Conservation (phyloP, 2,797 vertebrate species). For the Thamnophis elegans region DNA sequence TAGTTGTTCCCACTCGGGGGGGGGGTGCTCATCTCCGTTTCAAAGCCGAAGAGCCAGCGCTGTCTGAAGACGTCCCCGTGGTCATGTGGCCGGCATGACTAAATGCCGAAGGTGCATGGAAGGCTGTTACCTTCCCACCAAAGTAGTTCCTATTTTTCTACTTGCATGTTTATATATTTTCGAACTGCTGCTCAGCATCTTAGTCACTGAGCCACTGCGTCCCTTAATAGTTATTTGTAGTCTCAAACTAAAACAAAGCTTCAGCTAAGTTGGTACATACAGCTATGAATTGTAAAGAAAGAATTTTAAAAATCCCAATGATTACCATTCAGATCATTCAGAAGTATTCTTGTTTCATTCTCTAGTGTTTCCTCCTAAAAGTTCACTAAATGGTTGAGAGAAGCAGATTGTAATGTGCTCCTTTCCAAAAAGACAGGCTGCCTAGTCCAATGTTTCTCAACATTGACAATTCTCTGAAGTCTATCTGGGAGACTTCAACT, state of each 20-base stretch:
- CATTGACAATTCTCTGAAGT: background rate
- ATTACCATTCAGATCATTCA: background rate
- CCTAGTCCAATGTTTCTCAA: background rate
- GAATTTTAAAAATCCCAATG: background rate
- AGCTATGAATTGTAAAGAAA: background rate
- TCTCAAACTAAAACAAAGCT: background rate
- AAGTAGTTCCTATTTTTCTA: too few species aligned
- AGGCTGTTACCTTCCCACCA: too few species aligned
- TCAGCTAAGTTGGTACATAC: background rate
- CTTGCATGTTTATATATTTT: too few species aligned
- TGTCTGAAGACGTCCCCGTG: too few species aligned
- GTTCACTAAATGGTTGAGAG: background rate
- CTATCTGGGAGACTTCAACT: background rate
- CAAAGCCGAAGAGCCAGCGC: too few species aligned
- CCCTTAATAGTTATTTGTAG: background rate
- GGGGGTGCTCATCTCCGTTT: too few species aligned
- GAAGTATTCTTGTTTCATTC: background rate
- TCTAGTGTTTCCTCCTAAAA: background rate
- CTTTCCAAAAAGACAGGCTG: background rate
- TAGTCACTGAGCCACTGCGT: too few species aligned
- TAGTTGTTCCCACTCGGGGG: too few species aligned
- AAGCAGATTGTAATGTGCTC: background rate
- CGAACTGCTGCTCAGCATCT: too few species aligned
- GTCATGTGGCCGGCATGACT: too few species aligned
- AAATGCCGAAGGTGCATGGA: too few species aligned